These are phyloP conservation scores for Odontothrips loti DNA, from an alignment of 2,888 invertebrate species.

Conservation along the genomic window DNA sequence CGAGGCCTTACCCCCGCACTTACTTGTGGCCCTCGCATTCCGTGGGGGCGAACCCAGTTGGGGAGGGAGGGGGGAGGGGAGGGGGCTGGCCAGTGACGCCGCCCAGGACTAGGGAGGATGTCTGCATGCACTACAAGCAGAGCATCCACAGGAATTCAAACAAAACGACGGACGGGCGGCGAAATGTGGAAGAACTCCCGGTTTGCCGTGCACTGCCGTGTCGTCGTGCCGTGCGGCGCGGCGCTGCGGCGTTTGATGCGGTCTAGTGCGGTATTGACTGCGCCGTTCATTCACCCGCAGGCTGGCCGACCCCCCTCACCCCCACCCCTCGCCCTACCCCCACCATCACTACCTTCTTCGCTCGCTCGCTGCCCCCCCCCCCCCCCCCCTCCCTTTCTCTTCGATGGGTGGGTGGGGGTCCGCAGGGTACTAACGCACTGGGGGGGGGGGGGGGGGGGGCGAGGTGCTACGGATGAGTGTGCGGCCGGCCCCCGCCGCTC, in stretches of 20 bases:
- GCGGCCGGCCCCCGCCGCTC: background rate
- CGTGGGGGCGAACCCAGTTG: background rate
- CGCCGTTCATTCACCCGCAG: conserved; percentile 18
- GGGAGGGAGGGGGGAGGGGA: background rate
- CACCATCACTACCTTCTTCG: no score
- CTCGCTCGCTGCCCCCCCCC: background rate
- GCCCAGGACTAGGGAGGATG: background rate
- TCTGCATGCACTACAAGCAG: no score
- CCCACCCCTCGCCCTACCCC: background rate
- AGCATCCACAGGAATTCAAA: no score
- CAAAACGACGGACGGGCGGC: no score
- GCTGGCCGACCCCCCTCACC: background rate
- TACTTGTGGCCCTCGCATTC: background rate
- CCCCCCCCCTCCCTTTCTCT: background rate
- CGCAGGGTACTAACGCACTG: conserved; percentile 1
- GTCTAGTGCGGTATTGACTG: conserved; percentile 26
- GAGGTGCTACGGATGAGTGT: background rate
- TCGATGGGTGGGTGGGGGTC: background rate
- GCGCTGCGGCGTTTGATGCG: conserved; percentile 4
- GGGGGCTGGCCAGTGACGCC: background rate
- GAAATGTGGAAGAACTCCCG: background rate
- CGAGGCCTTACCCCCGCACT: no score
- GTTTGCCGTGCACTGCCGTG: background rate
- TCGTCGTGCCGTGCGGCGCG: background rate
- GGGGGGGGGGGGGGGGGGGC: background rate